A percentile compares a stretch with the other conserved stretches of the same genome.
Evolutionary conservation across 2,888 invertebrate species (phyloP).

Genomic region (Dysmachus trigonus): DNA sequence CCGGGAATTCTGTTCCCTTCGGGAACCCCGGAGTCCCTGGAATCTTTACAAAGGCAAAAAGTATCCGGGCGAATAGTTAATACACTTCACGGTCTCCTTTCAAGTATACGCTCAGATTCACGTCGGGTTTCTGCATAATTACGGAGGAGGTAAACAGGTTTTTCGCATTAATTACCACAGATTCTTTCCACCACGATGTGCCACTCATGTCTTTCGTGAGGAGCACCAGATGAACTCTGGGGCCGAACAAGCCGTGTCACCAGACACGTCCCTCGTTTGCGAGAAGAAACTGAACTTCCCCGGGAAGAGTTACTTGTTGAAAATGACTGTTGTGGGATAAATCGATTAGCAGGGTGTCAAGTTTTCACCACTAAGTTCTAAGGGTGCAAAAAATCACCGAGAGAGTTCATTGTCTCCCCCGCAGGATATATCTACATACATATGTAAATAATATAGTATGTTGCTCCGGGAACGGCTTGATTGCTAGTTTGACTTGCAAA

Average conservation of each 20-base stretch:
- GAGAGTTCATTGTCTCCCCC: neutral
- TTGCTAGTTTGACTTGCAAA: neutral
- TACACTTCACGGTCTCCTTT: constrained; percentile 20
- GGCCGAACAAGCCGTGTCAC: neutral
- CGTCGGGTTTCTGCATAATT: constrained; percentile 37
- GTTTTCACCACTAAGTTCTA: neutral
- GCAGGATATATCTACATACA: neutral
- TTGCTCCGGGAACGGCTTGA: neutral
- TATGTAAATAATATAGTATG: neutral
- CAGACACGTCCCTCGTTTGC: neutral
- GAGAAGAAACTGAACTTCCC: neutral
- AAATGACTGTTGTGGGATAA: constrained; percentile 4
- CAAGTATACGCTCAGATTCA: constrained; percentile 31
- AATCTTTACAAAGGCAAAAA: constrained; percentile 33
- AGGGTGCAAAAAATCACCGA: neutral
- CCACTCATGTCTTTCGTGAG: neutral
- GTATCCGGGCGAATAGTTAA: constrained; percentile 33
- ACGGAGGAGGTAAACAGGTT: constrained; percentile 34
- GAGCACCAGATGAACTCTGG: neutral
- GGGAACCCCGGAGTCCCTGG: neutral
- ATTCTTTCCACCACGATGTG: constrained; percentile 29
- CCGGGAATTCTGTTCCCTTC: neutral
- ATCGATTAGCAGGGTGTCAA: constrained; percentile 28
- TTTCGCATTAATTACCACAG: constrained; percentile 39
- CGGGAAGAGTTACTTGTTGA: constrained; percentile 1